phyloP scores from a whole-genome alignment of 2,888 invertebrate genomes.

The Cantharis rufa region DNA sequence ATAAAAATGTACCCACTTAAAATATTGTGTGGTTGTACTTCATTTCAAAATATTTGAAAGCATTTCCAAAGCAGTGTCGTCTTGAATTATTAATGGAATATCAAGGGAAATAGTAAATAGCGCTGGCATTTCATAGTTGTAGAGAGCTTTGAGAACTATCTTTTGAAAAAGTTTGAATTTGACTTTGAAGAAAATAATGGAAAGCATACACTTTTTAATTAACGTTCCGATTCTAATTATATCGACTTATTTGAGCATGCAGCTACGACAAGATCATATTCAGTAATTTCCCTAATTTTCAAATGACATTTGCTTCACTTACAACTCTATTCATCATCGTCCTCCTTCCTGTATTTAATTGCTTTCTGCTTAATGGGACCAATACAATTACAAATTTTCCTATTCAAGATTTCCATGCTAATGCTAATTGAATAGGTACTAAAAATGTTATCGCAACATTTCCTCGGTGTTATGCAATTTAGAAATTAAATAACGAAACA shows the following conservation, averaged over 20 bases:
- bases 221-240: neutral
- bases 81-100: conserved; percentile 2
- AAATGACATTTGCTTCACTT: neutral
- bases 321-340: neutral
- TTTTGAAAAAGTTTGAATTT: neutral
- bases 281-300: neutral
- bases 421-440: neutral
- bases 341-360: neutral
- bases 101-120: neutral
- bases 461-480: neutral
- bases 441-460: neutral
- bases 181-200: neutral
- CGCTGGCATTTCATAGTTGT: neutral
- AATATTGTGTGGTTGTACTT: neutral
- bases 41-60: neutral
- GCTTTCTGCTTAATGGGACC: neutral
- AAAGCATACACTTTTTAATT: neutral
- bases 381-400: neutral
- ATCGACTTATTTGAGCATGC: neutral
- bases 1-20: neutral
- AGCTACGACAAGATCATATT: neutral
- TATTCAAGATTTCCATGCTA: neutral
- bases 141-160: neutral
- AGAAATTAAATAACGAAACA: neutral
- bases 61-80: neutral